phyloP scores from a whole-genome alignment of 1,140 invertebrate species.

The Portunus trituberculatus region DNA sequence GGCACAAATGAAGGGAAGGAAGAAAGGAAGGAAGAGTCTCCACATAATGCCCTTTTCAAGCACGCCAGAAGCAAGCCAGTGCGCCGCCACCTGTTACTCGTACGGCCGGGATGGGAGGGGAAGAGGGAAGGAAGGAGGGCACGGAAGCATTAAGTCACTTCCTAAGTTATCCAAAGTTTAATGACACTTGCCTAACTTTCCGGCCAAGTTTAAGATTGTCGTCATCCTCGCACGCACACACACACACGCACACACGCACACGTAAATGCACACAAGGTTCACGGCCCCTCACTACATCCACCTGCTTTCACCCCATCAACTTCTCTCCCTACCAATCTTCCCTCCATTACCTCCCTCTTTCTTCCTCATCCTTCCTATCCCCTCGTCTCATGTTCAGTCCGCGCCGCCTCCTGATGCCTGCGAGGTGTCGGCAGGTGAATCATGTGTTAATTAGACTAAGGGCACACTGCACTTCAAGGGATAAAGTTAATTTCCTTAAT shows the following conservation, averaged over 20 bases:
- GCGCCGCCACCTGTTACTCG: too few relatives aligned
- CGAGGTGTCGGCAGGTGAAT: not conserved
- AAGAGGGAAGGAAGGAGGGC: too few relatives aligned
- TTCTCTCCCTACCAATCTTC: not conserved
- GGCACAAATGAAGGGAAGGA: too few relatives aligned
- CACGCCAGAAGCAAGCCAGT: too few relatives aligned
- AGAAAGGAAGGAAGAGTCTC: too few relatives aligned
- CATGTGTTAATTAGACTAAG: not conserved
- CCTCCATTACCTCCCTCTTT: not conserved
- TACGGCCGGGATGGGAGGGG: too few relatives aligned
- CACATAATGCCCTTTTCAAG: too few relatives aligned
- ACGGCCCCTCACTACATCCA: not conserved
- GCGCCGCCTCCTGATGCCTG: not conserved
- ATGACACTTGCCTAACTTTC: not conserved
- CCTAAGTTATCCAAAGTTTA: not conserved
- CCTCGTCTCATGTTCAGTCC: not conserved
- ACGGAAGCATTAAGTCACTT: too few relatives aligned
- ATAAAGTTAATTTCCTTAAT: not conserved
- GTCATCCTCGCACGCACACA: not conserved
- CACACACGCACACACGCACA: not conserved
- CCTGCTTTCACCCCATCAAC: not conserved
- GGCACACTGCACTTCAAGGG: not conserved
- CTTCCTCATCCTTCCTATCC: too few relatives aligned
- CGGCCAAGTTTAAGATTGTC: not conserved
- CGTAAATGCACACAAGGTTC: not conserved